A percentile compares a stretch with the other conserved stretches of the same genome.
phyloP scores from a whole-genome alignment of 2,888 invertebrate genomes.

The Reticulitermes lucifugus region DNA sequence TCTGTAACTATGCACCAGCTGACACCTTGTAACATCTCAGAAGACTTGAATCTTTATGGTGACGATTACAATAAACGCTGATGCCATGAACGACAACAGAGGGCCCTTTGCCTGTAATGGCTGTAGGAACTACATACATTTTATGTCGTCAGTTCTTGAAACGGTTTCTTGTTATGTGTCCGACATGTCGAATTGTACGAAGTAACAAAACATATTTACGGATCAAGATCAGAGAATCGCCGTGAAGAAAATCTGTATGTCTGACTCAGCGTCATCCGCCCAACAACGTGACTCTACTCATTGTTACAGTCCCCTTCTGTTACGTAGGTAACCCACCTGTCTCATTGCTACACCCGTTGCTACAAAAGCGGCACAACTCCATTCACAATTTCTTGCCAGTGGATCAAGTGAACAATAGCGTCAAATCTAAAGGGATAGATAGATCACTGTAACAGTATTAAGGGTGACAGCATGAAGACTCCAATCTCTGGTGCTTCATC shows the following conservation, averaged over 20 bases:
- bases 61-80: too few relatives aligned
- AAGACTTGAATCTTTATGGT: too few relatives aligned
- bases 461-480: neutral
- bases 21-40: too few relatives aligned
- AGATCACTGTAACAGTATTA: neutral
- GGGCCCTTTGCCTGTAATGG: too few relatives aligned
- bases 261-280: neutral
- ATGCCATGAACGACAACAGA: too few relatives aligned
- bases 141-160: too few relatives aligned
- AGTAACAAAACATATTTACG: neutral
- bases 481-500: constrained; percentile 4
- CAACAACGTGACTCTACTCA: neutral
- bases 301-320: neutral
- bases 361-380: neutral
- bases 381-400: neutral
- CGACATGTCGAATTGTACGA: neutral
- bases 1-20: too few relatives aligned
- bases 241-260: neutral
- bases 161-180: neutral
- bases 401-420: too few relatives aligned
- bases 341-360: neutral
- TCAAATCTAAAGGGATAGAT: neutral
- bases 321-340: constrained; percentile 5
- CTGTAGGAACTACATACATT: too few relatives aligned
- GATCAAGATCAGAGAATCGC: constrained; percentile 1